Conservation (phyloP, 2,888 invertebrate species). For the Eupithecia inturbata region DNA sequence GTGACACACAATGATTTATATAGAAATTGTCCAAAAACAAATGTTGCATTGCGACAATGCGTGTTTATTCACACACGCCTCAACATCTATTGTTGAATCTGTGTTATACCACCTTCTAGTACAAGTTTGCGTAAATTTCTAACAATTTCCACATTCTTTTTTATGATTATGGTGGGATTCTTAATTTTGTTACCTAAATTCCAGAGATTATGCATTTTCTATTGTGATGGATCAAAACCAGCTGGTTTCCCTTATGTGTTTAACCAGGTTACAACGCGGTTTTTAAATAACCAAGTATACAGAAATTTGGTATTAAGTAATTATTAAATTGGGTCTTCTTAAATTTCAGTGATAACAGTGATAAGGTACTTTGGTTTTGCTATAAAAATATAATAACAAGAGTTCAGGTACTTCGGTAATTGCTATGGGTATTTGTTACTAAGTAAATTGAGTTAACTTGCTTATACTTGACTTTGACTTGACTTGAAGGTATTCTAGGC, state of each 20-base stretch:
- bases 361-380: constrained; percentile 2
- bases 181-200: constrained; percentile 3
- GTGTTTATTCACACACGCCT: neutral
- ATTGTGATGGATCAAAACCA: neutral
- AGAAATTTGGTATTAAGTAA: neutral
- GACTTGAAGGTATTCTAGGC: neutral
- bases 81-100: constrained; percentile 5
- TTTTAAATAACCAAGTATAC: constrained; percentile 1
- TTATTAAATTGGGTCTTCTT: neutral
- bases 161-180: neutral
- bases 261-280: neutral
- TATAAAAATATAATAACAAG: neutral
- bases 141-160: constrained; percentile 4
- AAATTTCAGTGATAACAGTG: constrained; percentile 7
- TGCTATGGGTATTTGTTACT: neutral
- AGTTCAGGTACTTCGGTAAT: neutral
- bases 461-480: neutral
- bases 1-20: no score
- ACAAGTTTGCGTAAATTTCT: constrained; percentile 10
- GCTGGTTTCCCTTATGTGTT: neutral
- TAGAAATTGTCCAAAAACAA: constrained; percentile 1
- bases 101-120: neutral
- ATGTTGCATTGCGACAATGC: neutral
- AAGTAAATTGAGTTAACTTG: neutral
- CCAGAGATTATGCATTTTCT: neutral